Percentiles rank a stretch among this genome's conserved stretches.
Evolutionary conservation across 2,797 vertebrate genomes (phyloP).

Genomic region (Sebastes hubbsi): DNA sequence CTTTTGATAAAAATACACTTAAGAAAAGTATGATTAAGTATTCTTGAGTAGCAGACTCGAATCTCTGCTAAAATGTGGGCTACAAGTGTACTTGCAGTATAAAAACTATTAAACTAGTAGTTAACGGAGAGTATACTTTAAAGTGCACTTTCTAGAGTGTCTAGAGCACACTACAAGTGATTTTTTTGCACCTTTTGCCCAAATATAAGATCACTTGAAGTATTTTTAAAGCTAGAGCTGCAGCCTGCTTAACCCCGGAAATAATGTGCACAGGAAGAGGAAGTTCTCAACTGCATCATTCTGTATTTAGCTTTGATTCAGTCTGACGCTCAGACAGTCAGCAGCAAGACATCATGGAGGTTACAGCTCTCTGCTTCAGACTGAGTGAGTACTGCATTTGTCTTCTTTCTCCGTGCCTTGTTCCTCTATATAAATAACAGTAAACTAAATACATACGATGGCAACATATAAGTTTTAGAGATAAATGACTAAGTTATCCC

Average conservation of each 20-base stretch:
- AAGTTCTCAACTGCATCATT: background rate
- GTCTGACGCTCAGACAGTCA: background rate
- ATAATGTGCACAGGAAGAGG: background rate
- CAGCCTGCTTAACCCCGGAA: no score
- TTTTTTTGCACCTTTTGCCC: background rate
- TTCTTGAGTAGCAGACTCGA: no score
- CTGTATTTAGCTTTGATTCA: background rate
- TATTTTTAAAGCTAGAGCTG: no score
- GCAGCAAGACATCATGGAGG: constrained; percentile 1
- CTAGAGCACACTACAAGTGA: background rate
- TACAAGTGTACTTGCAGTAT: no score
- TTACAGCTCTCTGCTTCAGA: background rate
- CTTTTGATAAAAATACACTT: no score
- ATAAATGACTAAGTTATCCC: background rate
- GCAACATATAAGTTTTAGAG: background rate
- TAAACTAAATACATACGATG: background rate
- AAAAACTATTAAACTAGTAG: no score
- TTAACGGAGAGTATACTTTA: no score
- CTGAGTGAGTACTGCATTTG: background rate
- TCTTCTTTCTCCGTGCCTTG: background rate
- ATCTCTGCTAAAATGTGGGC: rapidly evolving
- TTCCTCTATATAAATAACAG: background rate
- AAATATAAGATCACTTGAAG: background rate
- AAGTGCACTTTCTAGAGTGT: no score
- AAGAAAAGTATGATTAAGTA: no score